Conservation (phyloP, 2,797 vertebrate genomes). For the Choloepus didactylus region DNA sequence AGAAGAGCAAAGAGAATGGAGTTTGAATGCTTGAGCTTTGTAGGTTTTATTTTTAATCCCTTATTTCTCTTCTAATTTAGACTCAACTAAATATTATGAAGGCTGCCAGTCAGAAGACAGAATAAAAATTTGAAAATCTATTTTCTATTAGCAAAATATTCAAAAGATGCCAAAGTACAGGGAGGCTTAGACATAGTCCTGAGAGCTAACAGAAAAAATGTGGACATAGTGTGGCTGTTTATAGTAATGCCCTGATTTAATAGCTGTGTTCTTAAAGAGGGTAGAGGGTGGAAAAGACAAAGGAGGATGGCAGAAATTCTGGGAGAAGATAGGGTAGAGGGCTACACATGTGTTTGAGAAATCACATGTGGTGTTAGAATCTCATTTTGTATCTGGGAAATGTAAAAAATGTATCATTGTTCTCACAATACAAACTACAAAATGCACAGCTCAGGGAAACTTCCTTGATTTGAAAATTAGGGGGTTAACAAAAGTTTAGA, state of each 20-base stretch:
- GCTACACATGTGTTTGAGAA: not conserved
- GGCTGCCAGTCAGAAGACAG: not conserved
- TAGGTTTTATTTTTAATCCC: not conserved
- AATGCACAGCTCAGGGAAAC: not conserved
- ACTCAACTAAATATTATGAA: constrained; percentile 4
- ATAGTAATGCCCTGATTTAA: not conserved
- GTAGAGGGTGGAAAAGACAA: not conserved
- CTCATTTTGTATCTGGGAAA: not conserved
- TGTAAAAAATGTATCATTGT: not conserved
- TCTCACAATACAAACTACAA: not conserved
- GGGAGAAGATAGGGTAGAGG: not conserved
- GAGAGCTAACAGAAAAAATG: not conserved
- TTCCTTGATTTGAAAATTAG: not conserved
- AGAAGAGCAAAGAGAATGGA: not conserved
- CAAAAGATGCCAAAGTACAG: not conserved
- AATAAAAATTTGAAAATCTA: not conserved
- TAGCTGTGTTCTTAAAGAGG: not conserved
- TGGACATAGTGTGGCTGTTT: fast-evolving
- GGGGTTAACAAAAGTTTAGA: not conserved
- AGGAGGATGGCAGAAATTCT: not conserved
- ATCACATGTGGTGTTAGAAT: not conserved
- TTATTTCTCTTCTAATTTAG: not conserved
- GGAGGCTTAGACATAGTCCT: not conserved
- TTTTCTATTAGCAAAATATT: not conserved
- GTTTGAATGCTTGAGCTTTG: not conserved